A percentile compares a stretch with the other conserved stretches of the same genome.
Evolutionary conservation across 2,797 vertebrate species (phyloP).

Genomic region (Pangasius djambal): DNA sequence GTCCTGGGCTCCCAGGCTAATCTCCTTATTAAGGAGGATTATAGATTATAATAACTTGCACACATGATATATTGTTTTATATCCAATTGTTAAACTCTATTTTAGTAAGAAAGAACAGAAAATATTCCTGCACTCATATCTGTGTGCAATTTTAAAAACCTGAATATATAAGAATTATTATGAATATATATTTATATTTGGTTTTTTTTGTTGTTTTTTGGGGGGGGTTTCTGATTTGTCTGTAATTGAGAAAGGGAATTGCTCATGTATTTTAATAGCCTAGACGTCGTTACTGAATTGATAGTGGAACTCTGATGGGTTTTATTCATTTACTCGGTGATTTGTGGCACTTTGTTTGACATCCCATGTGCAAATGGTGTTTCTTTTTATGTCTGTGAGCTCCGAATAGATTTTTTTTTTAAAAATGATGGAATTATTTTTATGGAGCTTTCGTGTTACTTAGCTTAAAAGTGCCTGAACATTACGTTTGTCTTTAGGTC

Average conservation of each 20-base stretch:
- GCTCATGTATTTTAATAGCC: background rate
- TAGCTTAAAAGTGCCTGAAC: background rate
- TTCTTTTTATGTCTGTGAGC: background rate
- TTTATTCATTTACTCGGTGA: background rate
- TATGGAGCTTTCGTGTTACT: background rate
- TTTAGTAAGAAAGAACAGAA: too few species aligned
- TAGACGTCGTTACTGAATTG: background rate
- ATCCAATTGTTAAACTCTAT: background rate
- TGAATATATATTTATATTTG: background rate
- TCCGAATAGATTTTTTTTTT: background rate
- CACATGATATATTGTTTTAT: background rate
- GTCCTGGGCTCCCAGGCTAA: background rate
- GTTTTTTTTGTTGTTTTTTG: background rate
- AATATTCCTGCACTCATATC: background rate
- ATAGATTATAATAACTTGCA: background rate
- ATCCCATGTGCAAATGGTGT: background rate
- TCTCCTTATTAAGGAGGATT: background rate
- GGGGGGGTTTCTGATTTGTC: background rate
- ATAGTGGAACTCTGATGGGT: background rate
- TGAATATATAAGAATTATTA: background rate
- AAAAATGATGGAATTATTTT: background rate
- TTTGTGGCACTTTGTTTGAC: background rate
- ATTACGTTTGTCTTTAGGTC: slow-evolving; percentile 72
- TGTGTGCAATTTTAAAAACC: background rate
- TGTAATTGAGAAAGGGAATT: slow-evolving; percentile 11